These are phyloP conservation scores for Hypocryptadius cinnamomeus DNA, from an alignment of 2,113 vertebrate genomes.

Conservation along the genomic window DNA sequence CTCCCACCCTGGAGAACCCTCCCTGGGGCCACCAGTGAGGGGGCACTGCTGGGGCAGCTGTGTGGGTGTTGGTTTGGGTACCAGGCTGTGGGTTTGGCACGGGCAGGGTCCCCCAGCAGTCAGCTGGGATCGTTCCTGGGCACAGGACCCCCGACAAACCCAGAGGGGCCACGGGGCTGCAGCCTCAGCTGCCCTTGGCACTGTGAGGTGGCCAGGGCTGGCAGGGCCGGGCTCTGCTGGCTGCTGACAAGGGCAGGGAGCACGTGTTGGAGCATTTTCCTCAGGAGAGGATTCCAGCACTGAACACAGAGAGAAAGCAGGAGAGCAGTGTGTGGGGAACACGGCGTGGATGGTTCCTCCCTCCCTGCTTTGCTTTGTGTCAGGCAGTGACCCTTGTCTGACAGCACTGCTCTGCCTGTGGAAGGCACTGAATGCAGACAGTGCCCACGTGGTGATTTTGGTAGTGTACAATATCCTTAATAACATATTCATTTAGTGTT, in stretches of 20 bases:
- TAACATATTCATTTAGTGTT: background rate
- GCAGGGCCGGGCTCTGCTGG: background rate
- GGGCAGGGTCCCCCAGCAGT: rapidly evolving
- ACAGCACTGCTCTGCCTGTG: background rate
- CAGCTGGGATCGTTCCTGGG: rapidly evolving
- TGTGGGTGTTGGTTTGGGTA: rapidly evolving
- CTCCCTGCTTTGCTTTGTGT: background rate
- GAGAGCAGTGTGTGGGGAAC: background rate
- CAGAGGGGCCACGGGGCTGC: rapidly evolving
- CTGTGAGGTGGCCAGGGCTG: background rate
- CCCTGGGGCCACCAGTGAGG: rapidly evolving
- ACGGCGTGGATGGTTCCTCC: rapidly evolving
- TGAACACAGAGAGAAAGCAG: background rate
- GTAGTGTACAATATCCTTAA: background rate
- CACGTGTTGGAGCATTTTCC: rapidly evolving
- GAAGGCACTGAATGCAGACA: background rate
- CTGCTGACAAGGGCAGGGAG: background rate
- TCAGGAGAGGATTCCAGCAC: rapidly evolving
- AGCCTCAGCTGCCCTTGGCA: background rate
- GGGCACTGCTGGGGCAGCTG: too few relatives aligned
- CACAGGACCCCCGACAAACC: background rate
- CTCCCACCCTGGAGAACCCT: background rate
- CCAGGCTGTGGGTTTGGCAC: rapidly evolving
- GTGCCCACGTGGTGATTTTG: background rate
- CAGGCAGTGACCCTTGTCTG: background rate